phyloP scores from a whole-genome alignment of 2,113 vertebrate species.

The Hiodon alosoides region DNA sequence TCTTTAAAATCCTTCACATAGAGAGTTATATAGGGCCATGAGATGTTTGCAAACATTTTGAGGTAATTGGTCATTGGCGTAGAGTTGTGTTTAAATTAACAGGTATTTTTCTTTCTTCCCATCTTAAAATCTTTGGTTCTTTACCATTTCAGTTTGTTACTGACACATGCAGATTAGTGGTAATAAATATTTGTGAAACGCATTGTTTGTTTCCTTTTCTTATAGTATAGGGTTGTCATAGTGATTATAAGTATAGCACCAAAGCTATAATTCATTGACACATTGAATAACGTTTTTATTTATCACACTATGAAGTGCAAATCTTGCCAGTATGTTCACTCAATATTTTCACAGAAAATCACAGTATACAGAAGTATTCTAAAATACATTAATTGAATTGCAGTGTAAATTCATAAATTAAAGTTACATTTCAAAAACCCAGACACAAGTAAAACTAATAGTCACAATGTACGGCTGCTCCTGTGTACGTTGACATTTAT shows the following conservation, averaged over 20 bases:
- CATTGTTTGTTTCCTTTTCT: not conserved
- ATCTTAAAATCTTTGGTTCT: constrained; percentile 2
- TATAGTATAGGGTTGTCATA: not conserved
- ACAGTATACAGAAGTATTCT: constrained; percentile 32
- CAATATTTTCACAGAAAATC: constrained; percentile 38
- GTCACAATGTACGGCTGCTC: constrained; percentile 29
- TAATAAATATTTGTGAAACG: constrained; percentile 16
- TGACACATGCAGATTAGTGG: constrained; percentile 4
- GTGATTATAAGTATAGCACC: not conserved
- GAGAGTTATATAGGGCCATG: not conserved
- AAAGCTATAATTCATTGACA: not conserved
- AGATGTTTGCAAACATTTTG: not conserved
- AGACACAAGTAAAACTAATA: constrained; percentile 39
- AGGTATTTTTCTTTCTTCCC: not conserved
- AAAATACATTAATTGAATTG: constrained; percentile 28
- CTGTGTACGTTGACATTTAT: constrained; percentile 14
- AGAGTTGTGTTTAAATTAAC: constrained; percentile 1
- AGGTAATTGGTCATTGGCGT: not conserved
- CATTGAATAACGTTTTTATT: constrained; percentile 31
- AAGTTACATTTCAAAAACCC: constrained; percentile 27
- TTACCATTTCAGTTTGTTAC: not conserved
- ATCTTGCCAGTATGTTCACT: constrained; percentile 28
- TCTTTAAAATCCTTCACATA: not conserved
- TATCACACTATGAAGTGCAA: constrained; percentile 44
- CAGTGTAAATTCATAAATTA: constrained; percentile 29